Percentiles rank a stretch among this genome's conserved stretches.
These are phyloP conservation scores for Muricea muricata DNA, from an alignment of 92 coral and sea anemone genomes.

Conservation along the genomic window DNA sequence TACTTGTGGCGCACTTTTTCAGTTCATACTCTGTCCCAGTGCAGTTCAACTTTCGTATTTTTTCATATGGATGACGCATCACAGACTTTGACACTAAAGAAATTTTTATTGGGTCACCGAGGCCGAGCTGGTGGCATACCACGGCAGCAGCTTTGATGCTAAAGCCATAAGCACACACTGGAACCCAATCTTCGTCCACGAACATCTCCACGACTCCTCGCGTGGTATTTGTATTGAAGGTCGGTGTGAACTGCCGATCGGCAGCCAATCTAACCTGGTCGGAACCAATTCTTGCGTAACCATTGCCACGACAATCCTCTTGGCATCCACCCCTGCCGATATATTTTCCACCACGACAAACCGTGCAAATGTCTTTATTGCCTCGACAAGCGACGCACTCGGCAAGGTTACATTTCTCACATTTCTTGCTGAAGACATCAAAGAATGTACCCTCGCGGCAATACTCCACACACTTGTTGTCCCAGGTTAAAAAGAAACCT, in stretches of 20 bases:
- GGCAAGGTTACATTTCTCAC: constrained; percentile 66
- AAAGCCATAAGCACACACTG: constrained; percentile 54
- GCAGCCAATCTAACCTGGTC: constrained; percentile 25
- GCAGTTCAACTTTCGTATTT: neutral
- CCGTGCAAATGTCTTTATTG: constrained; percentile 50
- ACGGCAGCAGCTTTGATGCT: constrained; percentile 48
- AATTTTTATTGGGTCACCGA: constrained; percentile 1
- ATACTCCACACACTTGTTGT: constrained; percentile 15
- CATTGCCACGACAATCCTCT: constrained; percentile 8
- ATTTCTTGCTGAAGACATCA: neutral
- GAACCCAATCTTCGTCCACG: constrained; percentile 31
- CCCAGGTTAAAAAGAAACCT: constrained; percentile 13
- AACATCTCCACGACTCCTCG: constrained; percentile 43
- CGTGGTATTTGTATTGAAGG: neutral
- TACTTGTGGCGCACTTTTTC: neutral
- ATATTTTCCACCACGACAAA: constrained; percentile 71
- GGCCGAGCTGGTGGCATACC: constrained; percentile 58
- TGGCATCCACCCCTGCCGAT: constrained; percentile 28
- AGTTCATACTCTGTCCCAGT: neutral
- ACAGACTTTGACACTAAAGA: neutral
- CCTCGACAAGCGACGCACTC: neutral
- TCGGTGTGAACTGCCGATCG: neutral
- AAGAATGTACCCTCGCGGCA: constrained; percentile 22
- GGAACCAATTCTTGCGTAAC: constrained; percentile 25
- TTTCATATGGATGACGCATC: neutral